phyloP scores from a whole-genome alignment of 2,113 vertebrate species.

The Pollimyrus isidori region DNA sequence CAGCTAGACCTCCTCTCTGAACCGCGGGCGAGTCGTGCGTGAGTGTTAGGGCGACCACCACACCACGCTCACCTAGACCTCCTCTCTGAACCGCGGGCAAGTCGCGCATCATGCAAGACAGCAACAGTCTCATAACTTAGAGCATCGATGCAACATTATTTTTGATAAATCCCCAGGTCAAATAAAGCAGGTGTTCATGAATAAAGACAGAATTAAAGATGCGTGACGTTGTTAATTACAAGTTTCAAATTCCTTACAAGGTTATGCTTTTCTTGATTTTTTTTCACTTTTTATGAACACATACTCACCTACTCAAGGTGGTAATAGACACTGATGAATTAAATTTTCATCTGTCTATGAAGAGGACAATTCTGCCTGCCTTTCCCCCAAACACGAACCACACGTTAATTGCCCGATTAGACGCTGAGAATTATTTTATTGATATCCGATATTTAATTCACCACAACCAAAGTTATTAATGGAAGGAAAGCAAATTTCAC shows the following conservation, averaged over 20 bases:
- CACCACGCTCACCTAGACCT: neutral
- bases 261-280: neutral
- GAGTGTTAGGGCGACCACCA: neutral
- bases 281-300: neutral
- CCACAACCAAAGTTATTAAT: neutral
- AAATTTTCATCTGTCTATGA: neutral
- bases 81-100: neutral
- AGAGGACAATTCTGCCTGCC: neutral
- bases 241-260: slow-evolving; percentile 3
- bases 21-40: neutral
- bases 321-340: neutral
- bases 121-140: neutral
- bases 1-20: neutral
- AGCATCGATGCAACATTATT: neutral
- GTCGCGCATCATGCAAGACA: neutral
- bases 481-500: neutral
- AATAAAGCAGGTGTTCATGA: slow-evolving; percentile 13
- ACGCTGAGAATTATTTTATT: neutral
- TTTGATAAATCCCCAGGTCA: slow-evolving; percentile 6
- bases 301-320: neutral
- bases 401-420: neutral
- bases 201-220: slow-evolving; percentile 19
- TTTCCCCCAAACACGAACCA: neutral
- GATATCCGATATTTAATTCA: neutral
- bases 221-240: slow-evolving; percentile 7